Conservation (phyloP, 1,140 invertebrate genomes). For the Trichogramma pretiosum region DNA sequence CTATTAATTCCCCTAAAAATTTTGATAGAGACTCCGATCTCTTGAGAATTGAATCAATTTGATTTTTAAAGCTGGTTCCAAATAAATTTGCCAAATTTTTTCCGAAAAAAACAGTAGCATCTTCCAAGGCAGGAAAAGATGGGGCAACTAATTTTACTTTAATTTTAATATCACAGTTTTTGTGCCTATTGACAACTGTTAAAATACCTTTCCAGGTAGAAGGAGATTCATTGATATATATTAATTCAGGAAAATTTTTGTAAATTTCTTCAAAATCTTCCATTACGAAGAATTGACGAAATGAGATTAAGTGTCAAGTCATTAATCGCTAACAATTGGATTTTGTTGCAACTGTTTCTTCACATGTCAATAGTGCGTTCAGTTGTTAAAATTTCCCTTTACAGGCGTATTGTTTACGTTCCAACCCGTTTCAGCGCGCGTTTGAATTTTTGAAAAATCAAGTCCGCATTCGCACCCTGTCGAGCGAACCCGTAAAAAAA, state of each 20-base stretch:
- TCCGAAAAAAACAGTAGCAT: conserved; percentile 25
- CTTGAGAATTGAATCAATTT: conserved; percentile 17
- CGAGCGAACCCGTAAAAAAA: no score
- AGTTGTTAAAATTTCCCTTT: no score
- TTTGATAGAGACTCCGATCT: conserved; percentile 19
- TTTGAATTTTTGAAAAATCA: no score
- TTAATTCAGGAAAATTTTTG: conserved; percentile 26
- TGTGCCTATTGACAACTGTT: conserved; percentile 3
- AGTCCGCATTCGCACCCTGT: no score
- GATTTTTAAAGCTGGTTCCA: conserved; percentile 19
- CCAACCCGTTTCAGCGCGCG: no score
- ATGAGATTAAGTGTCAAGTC: no score
- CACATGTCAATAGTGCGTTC: no score
- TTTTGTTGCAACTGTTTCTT: no score
- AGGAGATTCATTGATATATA: conserved; percentile 25
- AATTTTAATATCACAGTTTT: conserved; percentile 16
- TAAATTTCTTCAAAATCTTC: conserved; percentile 24
- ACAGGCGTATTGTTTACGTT: no score
- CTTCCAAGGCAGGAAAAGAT: conserved; percentile 26
- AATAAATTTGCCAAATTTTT: conserved; percentile 22
- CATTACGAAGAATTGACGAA: no score
- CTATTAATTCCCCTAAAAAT: conserved; percentile 27
- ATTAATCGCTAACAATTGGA: no score
- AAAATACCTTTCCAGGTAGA: conserved; percentile 30
- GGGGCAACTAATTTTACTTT: conserved; percentile 27